A percentile compares a stretch with the other conserved stretches of the same genome.
These are phyloP conservation scores for Eremobia ochroleuca DNA, from an alignment of 2,888 invertebrate species.

Conservation along the genomic window DNA sequence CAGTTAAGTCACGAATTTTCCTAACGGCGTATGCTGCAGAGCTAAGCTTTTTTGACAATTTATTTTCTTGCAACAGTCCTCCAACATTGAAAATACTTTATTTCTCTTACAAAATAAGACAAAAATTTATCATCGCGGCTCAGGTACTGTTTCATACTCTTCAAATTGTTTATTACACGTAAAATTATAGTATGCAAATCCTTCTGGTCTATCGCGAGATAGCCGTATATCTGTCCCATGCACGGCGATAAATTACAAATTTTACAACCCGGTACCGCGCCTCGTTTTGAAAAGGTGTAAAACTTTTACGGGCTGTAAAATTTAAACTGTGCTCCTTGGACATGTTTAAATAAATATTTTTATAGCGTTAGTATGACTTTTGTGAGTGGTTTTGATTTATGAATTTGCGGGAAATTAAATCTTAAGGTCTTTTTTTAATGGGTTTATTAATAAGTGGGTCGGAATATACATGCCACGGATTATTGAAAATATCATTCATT, in stretches of 20 bases:
- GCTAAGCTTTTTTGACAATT: no score
- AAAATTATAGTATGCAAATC: conserved; percentile 70
- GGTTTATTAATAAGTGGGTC: background rate
- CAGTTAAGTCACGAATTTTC: no score
- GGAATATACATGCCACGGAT: no score
- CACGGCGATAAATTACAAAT: conserved; percentile 82
- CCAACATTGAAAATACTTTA: background rate
- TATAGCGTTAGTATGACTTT: conserved; percentile 14
- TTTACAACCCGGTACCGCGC: conserved; percentile 73
- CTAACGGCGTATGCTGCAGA: no score
- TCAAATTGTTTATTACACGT: conserved; percentile 54
- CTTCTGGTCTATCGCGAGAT: conserved; percentile 60
- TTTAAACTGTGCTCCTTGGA: conserved; percentile 61
- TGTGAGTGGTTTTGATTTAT: conserved; percentile 10
- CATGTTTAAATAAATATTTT: conserved; percentile 47
- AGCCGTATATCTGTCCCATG: conserved; percentile 66
- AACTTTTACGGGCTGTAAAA: conserved; percentile 81
- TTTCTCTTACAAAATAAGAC: background rate
- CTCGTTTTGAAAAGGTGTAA: conserved; percentile 80
- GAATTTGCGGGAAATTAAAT: background rate
- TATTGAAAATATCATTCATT: background rate
- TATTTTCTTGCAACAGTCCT: no score
- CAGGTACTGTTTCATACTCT: conserved; percentile 22
- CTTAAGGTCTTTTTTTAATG: background rate
- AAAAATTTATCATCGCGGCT: conserved; percentile 21